Base-by-base conservation (phyloP, 2,888 invertebrate species). In the Phengaris alcon region DNA sequence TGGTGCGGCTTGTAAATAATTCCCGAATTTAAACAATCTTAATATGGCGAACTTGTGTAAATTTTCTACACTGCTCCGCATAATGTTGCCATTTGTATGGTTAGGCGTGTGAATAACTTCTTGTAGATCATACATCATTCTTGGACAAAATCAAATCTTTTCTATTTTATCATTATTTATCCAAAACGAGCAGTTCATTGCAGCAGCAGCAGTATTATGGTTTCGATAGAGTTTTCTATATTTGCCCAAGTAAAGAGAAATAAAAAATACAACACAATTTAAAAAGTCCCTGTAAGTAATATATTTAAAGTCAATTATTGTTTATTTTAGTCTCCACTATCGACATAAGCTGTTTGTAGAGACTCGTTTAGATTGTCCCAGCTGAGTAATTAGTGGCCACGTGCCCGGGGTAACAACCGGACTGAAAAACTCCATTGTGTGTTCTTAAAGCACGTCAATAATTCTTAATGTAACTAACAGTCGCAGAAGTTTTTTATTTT, bases 381-480 rank as follows among this genome's bases (percentile, higher is more conserved):
- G 93, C 93, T 93, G 93, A 89, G 91, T 88, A 93, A 93, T 93
- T 93, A 93, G 90, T 87, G 86, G 81, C 84, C 86, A 90, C 91
- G 91, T 91, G 91, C 88, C 86, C 84, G 85, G 85, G 91, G 91
- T 90, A 88, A 87, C 84, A 87, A 86, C 87, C 87, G 86, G 81
- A 81, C 83, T 83, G 85, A 86, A 88, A 87, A 81, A 87, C 83
- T 82, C 78, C 78, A 48, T 44, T 75, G 44, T 57, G 35, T 68
- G 59, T 57, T 57, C 54, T 9, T 52, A 70, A 70, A 51, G 51
- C 51, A 69, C 51, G 12, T 48, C 48, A 15, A 51, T 35, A 10
- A 52, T 52, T 59, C 59, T 15, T n/a, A 59, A 59, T 59, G 59
- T 59, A 15, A 52, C 10, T 59, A 15, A 52, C 10, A 64, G 35